Conservation (phyloP, 2,888 invertebrate species). For the Pristionchus fissidentatus region DNA sequence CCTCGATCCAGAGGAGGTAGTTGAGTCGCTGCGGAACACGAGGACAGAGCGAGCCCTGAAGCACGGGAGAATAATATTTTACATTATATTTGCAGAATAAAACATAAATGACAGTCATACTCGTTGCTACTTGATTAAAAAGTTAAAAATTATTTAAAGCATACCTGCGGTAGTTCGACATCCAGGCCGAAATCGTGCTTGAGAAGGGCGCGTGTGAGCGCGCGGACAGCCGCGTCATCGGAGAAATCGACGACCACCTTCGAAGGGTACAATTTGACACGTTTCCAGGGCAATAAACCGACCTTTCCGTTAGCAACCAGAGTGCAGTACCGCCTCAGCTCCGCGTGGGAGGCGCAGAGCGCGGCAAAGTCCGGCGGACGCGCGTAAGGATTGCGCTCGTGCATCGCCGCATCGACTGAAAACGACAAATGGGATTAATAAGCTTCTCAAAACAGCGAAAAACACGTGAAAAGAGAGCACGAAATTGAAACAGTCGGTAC, state of each 20-base stretch:
- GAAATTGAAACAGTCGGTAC: not conserved
- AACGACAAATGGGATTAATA: slow-evolving; percentile 6
- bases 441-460: not conserved
- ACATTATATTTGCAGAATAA: not conserved
- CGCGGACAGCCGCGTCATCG: slow-evolving; percentile 84
- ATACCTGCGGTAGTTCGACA: slow-evolving; percentile 81
- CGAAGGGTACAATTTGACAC: not conserved
- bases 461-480: not conserved
- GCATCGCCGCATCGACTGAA: slow-evolving; percentile 82
- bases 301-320: slow-evolving; percentile 39
- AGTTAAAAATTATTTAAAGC: not conserved
- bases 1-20: slow-evolving; percentile 95
- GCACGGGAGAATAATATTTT: not conserved
- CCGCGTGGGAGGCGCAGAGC: slow-evolving; percentile 54
- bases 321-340: slow-evolving; percentile 22
- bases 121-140: not conserved
- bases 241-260: slow-evolving; percentile 87
- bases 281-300: not conserved
- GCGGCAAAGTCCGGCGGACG: slow-evolving; percentile 86
- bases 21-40: slow-evolving; percentile 92
- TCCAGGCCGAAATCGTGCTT: slow-evolving; percentile 86
- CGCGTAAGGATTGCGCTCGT: slow-evolving; percentile 90
- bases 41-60: slow-evolving; percentile 84
- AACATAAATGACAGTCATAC: not conserved
- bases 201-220: slow-evolving; percentile 86